Evolutionary conservation across 23 tunicate species (phyloP), one percentile per base, ranked within the genome.

Genomic region (Ascidia mentula): DNA sequence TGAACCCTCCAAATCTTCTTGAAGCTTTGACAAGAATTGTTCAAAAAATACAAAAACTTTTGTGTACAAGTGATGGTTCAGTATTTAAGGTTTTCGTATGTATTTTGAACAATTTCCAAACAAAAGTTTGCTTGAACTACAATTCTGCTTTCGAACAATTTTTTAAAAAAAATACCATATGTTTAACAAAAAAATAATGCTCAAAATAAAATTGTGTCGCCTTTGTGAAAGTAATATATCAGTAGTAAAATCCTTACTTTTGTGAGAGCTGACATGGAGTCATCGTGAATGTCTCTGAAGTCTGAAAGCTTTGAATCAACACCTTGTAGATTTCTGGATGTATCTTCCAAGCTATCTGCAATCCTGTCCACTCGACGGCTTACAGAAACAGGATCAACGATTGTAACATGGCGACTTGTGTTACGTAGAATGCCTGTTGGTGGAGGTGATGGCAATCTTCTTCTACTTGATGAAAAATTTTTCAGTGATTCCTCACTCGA

Each of bases 191-290:
- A n/a, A n/a, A n/a, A n/a, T n/a, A n/a, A n/a, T n/a, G n/a, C n/a
- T n/a, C n/a, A n/a, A n/a, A n/a, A n/a, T n/a, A n/a, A n/a, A n/a
- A n/a, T n/a, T n/a, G n/a, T n/a, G n/a, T n/a, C n/a, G n/a, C n/a
- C n/a, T n/a, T n/a, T n/a, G n/a, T n/a, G n/a, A n/a, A n/a, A n/a
- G n/a, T n/a, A n/a, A n/a, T n/a, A n/a, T n/a, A n/a, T n/a, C n/a
- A n/a, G n/a, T n/a, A n/a, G n/a, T n/a, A n/a, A n/a, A 8, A 36
- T 71, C 18, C 31, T 0, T 72, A 93, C 98, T 77, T 88, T 93
- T 46, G 98, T 83, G 36, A 93, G 72, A 33, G 98, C 98, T 61
- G 90, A 84, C 98, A 93, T 93, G 7, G 93, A 88, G 77, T 93
- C 98, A 76, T 88, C 87, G 60, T 93, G 98, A 15, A 93, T 34